Base-by-base conservation (phyloP, 2,888 invertebrate genomes). In the Zootermopsis nevadensis region DNA sequence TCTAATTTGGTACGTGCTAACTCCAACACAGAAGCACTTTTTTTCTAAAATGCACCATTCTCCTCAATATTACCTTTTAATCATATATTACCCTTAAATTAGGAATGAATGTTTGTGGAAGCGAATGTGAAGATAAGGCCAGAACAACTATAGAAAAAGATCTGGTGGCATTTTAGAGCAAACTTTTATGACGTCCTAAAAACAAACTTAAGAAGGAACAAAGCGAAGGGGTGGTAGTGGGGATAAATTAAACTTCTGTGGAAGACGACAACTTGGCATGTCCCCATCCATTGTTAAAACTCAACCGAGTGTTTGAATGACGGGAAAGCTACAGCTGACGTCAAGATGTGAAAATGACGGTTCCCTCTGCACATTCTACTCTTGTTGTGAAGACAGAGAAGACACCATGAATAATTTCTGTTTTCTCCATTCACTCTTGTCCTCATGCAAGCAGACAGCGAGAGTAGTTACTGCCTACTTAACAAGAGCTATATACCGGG, bases 311-410 rank as follows among this genome's bases (percentile, higher is more conserved):
- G 74, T 74, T 42, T 74, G 74, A 38, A 74, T 74, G 74, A 38
- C 74, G 74, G 74, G n/a, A 74, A 74, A 42, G 74, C 74, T 38
- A 74, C 74, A 74, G 74, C 74, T 74, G 74, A 74, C 74, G 42
- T 74, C 74, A 38, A 74, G 74, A 74, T 38, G 74, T 74, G 74
- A 74, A 74, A 74, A 74, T 42, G 38, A 74, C 74, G 72, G 24
- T 74, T 74, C n/a, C n/a, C 74, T 33, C 69, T 33, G 33, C 69
- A 69, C 31, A n/a, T 27, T 48, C 48, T 48, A 19, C 19, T 42
- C 42, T 42, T 48, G 19, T 19, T 48, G 48, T 48, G 19, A 0
- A 19, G 53, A 35, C 35, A 72, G 33, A 38, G 74, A 74, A 22
- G 38, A 74, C 31, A 30, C 74, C 74, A 74, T 74, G 74, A 74